A percentile compares a stretch with the other conserved stretches of the same genome.
phyloP scores from a whole-genome alignment of 2,113 vertebrate species.

The Heterotis niloticus region DNA sequence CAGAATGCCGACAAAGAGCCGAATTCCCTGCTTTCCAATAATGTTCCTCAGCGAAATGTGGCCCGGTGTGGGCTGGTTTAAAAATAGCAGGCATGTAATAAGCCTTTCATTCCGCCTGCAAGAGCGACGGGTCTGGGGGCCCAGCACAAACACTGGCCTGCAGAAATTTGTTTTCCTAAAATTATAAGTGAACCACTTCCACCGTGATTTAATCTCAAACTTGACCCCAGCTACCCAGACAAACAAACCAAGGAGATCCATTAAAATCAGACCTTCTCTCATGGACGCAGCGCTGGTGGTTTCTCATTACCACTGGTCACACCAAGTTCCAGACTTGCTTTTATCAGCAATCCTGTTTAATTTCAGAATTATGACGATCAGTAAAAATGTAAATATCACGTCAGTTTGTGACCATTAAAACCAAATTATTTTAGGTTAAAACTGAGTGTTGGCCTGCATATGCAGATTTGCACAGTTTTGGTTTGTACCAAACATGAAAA shows the following conservation, averaged over 20 bases:
- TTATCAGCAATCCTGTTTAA: neutral
- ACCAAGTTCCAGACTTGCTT: neutral
- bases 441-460: too few relatives aligned
- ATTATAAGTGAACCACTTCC: constrained; percentile 56
- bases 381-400: neutral
- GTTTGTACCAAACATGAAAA: too few relatives aligned
- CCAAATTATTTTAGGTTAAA: too few relatives aligned
- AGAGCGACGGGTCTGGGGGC: constrained; percentile 12
- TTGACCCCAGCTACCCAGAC: constrained; percentile 48
- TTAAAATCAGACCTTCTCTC: constrained; percentile 37
- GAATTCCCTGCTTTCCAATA: constrained; percentile 9
- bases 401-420: neutral
- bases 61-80: constrained; percentile 12
- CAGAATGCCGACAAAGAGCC: constrained; percentile 19
- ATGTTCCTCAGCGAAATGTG: neutral
- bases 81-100: constrained; percentile 22
- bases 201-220: constrained; percentile 50
- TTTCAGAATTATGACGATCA: neutral
- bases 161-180: constrained; percentile 41
- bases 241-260: constrained; percentile 48
- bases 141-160: constrained; percentile 27
- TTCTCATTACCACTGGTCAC: neutral
- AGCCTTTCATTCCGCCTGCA: constrained; percentile 3
- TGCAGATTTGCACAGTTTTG: too few relatives aligned
- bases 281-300: neutral